Percentiles rank a stretch among this genome's conserved stretches.
phyloP scores from a whole-genome alignment of 2,797 vertebrate genomes.

The Ceryle rudis region DNA sequence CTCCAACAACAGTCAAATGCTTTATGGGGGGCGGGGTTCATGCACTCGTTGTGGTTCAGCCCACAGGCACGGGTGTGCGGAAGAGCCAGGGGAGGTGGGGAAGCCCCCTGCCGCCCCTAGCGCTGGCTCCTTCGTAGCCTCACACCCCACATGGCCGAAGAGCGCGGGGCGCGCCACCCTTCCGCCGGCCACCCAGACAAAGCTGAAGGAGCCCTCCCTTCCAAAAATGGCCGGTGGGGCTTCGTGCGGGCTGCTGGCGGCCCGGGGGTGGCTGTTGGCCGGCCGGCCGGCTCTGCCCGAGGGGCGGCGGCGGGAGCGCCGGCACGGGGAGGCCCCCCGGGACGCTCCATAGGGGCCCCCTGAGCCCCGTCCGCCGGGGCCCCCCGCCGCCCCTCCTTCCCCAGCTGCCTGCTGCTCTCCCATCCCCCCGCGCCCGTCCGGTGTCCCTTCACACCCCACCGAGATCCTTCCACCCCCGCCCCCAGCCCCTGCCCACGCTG shows the following conservation, averaged over 20 bases:
- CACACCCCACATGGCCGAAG: background rate
- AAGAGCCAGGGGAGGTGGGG: background rate
- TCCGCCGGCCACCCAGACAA: background rate
- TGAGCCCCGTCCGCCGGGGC: background rate
- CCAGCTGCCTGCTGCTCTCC: background rate
- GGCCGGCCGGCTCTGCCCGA: background rate
- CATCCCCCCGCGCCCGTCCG: background rate
- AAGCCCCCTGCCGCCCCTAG: background rate
- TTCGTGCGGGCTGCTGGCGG: background rate
- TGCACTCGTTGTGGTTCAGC: background rate
- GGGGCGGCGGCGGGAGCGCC: background rate
- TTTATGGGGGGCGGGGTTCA: background rate
- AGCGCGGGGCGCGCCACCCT: background rate
- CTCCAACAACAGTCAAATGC: background rate
- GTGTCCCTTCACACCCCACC: background rate
- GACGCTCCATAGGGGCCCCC: background rate
- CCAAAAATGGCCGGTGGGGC: background rate
- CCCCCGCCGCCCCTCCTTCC: background rate
- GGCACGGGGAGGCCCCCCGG: background rate
- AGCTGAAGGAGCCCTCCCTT: background rate
- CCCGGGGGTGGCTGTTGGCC: background rate
- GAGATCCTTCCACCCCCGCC: background rate
- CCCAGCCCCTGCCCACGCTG: background rate
- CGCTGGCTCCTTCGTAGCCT: background rate
- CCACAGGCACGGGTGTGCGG: background rate